Conservation (phyloP, 30 jellyfish, hydroid and myxozoan genomes). For the Hydractinia echinata region DNA sequence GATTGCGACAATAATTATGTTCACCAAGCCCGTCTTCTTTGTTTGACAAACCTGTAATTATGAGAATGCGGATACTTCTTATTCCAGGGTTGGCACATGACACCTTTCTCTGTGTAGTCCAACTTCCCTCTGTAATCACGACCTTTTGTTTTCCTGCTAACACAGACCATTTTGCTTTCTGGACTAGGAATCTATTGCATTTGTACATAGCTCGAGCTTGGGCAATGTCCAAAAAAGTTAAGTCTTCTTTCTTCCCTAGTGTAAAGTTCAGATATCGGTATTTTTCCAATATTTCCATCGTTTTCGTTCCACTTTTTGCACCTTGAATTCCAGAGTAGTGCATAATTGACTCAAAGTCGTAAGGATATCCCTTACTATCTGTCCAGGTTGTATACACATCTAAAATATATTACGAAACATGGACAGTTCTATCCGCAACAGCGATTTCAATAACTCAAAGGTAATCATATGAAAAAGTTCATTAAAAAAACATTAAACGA, state of each 20-base stretch:
- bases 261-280: background rate
- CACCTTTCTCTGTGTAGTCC: slow-evolving; percentile 79
- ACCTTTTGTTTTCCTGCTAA: no score
- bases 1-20: slow-evolving; percentile 77
- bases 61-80: slow-evolving; percentile 64
- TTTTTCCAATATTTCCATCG: slow-evolving; percentile 52
- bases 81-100: slow-evolving; percentile 83
- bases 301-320: slow-evolving; percentile 51
- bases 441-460: background rate
- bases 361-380: slow-evolving; percentile 75
- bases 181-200: slow-evolving; percentile 58
- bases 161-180: slow-evolving; percentile 42
- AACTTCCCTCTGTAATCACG: slow-evolving; percentile 47
- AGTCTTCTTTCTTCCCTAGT: slow-evolving; percentile 60
- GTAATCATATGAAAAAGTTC: no score
- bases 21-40: slow-evolving; percentile 53
- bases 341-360: slow-evolving; percentile 85
- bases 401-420: no score
- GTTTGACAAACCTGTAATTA: slow-evolving; percentile 39
- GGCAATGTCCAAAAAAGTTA: slow-evolving; percentile 79
- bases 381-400: background rate
- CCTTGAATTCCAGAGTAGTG: slow-evolving; percentile 62
- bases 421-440: slow-evolving; percentile 33
- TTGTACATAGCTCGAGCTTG: slow-evolving; percentile 80
- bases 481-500: background rate